Conservation (phyloP, 2,113 vertebrate species). For the Genyomyrus donnyi region DNA sequence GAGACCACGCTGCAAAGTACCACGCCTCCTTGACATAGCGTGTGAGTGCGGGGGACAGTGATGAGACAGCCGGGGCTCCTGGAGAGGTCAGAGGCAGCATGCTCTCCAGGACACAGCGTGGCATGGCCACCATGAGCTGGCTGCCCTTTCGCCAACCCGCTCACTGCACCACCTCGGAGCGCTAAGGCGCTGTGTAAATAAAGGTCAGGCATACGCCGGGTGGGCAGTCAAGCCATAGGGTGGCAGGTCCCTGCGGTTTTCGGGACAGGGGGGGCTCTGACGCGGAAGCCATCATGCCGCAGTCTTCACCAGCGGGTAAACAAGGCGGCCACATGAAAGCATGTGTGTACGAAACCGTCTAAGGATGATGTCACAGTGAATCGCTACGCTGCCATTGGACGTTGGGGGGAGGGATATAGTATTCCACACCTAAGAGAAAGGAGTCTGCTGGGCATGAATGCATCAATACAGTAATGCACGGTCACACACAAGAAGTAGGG, state of each 20-base stretch:
- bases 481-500: not conserved
- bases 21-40: not conserved
- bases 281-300: not conserved
- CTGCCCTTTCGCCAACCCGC: not conserved
- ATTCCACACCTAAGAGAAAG: not conserved
- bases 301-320: not conserved
- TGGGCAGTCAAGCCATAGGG: not conserved
- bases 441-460: not conserved
- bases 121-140: not conserved
- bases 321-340: not conserved
- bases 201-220: not conserved
- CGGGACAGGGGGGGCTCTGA: not conserved
- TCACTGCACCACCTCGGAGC: not conserved
- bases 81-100: not conserved
- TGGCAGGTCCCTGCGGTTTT: not conserved
- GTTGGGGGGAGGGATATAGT: not conserved
- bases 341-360: not conserved
- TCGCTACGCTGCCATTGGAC: not conserved
- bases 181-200: not conserved
- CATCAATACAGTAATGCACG: not conserved
- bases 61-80: not conserved
- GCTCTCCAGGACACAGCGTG: not conserved
- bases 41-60: not conserved
- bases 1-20: not conserved
- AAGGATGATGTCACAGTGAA: not conserved